phyloP scores from a whole-genome alignment of 2,888 invertebrate species.

The Caenorhabditis virilis region DNA sequence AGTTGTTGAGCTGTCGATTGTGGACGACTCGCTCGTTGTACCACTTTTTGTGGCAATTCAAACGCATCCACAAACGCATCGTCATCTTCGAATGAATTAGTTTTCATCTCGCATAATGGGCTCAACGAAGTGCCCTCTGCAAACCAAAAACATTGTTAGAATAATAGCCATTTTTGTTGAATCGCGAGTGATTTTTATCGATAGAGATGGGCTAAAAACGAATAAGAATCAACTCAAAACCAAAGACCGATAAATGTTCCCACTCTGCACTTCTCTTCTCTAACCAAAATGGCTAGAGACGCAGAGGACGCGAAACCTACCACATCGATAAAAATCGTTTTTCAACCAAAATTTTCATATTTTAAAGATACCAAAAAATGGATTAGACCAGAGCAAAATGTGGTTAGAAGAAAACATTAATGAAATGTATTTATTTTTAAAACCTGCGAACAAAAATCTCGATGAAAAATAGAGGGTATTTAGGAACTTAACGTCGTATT shows the following conservation, averaged over 20 bases:
- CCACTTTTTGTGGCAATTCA: too few relatives aligned
- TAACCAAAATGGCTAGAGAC: conserved; percentile 12
- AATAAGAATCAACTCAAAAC: conserved; percentile 29
- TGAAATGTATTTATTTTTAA: neutral
- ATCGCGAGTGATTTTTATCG: too few relatives aligned
- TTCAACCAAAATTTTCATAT: neutral
- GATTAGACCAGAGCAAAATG: too few relatives aligned
- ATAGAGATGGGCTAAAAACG: too few relatives aligned
- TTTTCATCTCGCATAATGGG: conserved; percentile 17
- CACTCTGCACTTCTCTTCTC: neutral
- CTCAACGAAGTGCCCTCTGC: neutral
- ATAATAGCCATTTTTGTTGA: too few relatives aligned
- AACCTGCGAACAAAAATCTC: neutral
- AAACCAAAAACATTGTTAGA: neutral
- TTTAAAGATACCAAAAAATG: too few relatives aligned
- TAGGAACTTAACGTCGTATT: too few relatives aligned
- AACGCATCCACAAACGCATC: conserved; percentile 59
- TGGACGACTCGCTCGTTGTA: too few relatives aligned
- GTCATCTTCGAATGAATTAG: conserved; percentile 19
- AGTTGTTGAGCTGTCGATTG: neutral
- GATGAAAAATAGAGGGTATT: too few relatives aligned
- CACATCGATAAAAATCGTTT: neutral
- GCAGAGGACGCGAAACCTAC: conserved; percentile 10
- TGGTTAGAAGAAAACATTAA: neutral
- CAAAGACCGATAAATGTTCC: conserved; percentile 48